phyloP scores from a whole-genome alignment of 2,888 invertebrate species.

The Caenorhabditis imperialis region DNA sequence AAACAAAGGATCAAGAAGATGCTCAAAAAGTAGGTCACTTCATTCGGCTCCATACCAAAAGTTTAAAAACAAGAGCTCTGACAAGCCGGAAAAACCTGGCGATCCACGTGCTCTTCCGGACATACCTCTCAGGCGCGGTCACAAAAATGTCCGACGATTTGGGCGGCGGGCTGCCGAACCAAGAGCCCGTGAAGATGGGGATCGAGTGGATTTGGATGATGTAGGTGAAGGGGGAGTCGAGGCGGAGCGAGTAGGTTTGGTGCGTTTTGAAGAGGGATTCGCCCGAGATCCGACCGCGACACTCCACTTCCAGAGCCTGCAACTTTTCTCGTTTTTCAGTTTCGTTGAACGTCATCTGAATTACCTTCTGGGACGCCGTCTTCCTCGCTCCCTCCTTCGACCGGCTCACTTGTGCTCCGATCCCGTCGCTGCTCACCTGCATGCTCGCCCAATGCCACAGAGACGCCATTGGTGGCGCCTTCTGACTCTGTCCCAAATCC shows the following conservation, averaged over 20 bases:
- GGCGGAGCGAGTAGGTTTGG: conserved; percentile 28
- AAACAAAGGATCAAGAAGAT: not conserved
- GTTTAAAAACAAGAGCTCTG: too few relatives aligned
- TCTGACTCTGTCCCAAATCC: conserved; percentile 43
- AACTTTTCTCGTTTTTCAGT: not conserved
- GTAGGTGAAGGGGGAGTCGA: conserved; percentile 51
- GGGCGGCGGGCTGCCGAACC: conserved; percentile 33
- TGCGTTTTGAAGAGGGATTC: conserved; percentile 22
- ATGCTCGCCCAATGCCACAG: conserved; percentile 45
- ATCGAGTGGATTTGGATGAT: conserved; percentile 28
- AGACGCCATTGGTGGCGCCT: conserved; percentile 41
- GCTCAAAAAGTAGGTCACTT: too few relatives aligned
- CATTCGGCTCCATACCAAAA: too few relatives aligned
- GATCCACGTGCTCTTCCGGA: too few relatives aligned
- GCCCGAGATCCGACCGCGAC: conserved; percentile 14
- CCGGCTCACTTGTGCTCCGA: too few relatives aligned
- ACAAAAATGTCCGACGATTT: conserved; percentile 26
- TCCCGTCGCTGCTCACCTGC: conserved; percentile 14
- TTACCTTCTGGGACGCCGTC: not conserved
- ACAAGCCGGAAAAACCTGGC: too few relatives aligned
- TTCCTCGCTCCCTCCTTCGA: conserved; percentile 1
- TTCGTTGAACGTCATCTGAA: conserved; percentile 10
- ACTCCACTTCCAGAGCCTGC: conserved; percentile 15
- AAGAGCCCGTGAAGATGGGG: conserved; percentile 47
- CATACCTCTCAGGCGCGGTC: conserved; percentile 40